A percentile compares a stretch with the other conserved stretches of the same genome.
Conservation (phyloP, 2,113 vertebrate genomes). For the Marcusenius ussheri region DNA sequence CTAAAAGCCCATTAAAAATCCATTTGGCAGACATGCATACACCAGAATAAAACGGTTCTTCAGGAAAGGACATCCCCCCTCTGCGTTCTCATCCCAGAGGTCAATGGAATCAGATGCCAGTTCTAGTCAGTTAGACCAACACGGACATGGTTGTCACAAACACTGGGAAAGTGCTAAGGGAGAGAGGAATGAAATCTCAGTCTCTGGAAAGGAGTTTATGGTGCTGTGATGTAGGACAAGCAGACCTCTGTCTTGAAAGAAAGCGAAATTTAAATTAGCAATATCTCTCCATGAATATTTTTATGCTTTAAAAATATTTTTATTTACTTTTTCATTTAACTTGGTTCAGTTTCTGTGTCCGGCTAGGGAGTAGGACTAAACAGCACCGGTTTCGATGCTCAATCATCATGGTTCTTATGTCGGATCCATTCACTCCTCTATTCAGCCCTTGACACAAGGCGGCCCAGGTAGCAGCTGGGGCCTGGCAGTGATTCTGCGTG, state of each 20-base stretch:
- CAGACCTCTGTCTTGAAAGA: not conserved
- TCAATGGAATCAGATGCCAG: not conserved
- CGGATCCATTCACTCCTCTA: not conserved
- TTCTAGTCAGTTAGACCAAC: not conserved
- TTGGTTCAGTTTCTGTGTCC: not conserved
- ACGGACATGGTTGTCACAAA: not conserved
- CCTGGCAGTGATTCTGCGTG: not conserved
- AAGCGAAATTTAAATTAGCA: not conserved
- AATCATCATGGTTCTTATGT: not conserved
- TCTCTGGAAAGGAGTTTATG: not conserved
- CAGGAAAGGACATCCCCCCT: conserved; percentile 11
- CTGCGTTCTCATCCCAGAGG: not conserved
- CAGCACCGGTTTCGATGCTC: not conserved
- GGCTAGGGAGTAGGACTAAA: not conserved
- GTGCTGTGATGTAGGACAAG: not conserved
- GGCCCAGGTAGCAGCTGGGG: not conserved
- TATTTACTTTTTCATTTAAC: not conserved
- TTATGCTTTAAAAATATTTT: not conserved
- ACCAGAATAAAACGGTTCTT: not conserved
- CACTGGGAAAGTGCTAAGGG: not conserved
- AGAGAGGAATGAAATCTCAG: not conserved
- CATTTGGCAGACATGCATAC: conserved; percentile 35
- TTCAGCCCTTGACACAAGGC: not conserved
- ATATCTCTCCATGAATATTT: not conserved
- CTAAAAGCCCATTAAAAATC: conserved; percentile 50